A percentile compares a stretch with the other conserved stretches of the same genome.
Conservation (phyloP, 2,113 vertebrate genomes). For the Rutilus rutilus region DNA sequence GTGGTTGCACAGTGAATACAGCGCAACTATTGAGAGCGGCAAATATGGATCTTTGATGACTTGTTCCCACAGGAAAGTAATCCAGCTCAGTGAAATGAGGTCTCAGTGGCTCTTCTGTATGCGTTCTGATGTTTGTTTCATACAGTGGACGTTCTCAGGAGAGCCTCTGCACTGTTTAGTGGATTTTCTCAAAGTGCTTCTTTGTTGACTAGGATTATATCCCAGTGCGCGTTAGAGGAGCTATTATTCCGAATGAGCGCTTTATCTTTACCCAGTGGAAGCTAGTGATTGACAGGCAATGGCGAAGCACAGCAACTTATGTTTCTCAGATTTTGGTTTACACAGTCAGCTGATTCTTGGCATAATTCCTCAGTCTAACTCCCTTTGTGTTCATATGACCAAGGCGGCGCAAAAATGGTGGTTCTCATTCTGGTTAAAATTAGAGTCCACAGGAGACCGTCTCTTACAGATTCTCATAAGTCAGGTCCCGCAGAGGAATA, state of each 20-base stretch:
- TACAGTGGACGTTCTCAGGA: constrained; percentile 35
- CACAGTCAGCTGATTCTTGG: neutral
- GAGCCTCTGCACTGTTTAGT: neutral
- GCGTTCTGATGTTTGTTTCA: constrained; percentile 36
- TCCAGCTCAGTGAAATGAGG: constrained; percentile 62
- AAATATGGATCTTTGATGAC: constrained; percentile 54
- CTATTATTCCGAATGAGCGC: constrained; percentile 19
- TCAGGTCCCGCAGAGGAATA: neutral
- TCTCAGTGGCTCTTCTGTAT: constrained; percentile 34
- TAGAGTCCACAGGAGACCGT: neutral
- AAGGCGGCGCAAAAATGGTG: neutral
- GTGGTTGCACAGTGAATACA: constrained; percentile 70
- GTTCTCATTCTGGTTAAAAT: neutral
- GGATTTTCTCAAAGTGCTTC: constrained; percentile 37
- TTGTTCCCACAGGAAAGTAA: constrained; percentile 71
- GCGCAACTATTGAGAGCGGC: constrained; percentile 64
- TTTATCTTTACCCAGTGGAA: constrained; percentile 16
- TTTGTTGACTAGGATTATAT: constrained; percentile 44
- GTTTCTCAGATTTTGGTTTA: neutral
- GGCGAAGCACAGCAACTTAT: neutral
- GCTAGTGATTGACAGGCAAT: constrained; percentile 22
- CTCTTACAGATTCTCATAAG: neutral
- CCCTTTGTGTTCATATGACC: neutral
- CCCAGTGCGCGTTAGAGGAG: constrained; percentile 6
- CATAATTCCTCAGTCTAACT: neutral